These are phyloP conservation scores for Ephialtes manifestator DNA, from an alignment of 2,888 invertebrate genomes.

Conservation along the genomic window DNA sequence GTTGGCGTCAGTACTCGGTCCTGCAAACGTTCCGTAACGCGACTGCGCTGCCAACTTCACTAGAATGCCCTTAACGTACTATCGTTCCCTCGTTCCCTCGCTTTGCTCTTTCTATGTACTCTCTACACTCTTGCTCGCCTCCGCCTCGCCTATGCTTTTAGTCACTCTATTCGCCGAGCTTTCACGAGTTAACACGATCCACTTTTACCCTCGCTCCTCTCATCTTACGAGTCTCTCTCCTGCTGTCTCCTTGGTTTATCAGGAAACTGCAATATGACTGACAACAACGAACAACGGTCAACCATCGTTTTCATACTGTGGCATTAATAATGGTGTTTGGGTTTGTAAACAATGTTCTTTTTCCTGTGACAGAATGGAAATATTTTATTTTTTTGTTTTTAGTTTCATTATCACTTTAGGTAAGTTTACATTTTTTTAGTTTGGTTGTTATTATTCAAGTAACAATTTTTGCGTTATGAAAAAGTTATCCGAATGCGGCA, in stretches of 20 bases:
- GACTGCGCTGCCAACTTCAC: slow-evolving; percentile 74
- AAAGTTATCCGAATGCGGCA: no score
- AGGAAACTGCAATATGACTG: no score
- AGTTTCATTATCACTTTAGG: no score
- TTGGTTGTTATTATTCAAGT: no score
- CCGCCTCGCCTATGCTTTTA: not conserved
- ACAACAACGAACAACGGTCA: no score
- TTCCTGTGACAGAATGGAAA: no score
- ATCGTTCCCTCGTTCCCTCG: slow-evolving; percentile 35
- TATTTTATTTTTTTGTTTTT: no score
- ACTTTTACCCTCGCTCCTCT: slow-evolving; percentile 3
- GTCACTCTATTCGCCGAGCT: slow-evolving; percentile 14
- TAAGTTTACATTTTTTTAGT: no score
- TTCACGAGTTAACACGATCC: slow-evolving; percentile 18
- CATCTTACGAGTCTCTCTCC: not conserved
- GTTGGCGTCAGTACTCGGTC: slow-evolving; percentile 73
- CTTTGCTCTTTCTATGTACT: slow-evolving; percentile 51
- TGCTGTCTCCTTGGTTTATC: not conserved
- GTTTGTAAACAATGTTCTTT: no score
- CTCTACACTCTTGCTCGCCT: slow-evolving; percentile 36
- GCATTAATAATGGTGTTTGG: no score
- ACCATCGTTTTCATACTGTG: no score
- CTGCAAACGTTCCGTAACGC: slow-evolving; percentile 74
- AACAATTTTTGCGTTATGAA: no score
- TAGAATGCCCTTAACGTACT: slow-evolving; percentile 59